These are phyloP conservation scores for Epirrhoe alternata DNA, from an alignment of 2,888 invertebrate genomes.

Conservation along the genomic window DNA sequence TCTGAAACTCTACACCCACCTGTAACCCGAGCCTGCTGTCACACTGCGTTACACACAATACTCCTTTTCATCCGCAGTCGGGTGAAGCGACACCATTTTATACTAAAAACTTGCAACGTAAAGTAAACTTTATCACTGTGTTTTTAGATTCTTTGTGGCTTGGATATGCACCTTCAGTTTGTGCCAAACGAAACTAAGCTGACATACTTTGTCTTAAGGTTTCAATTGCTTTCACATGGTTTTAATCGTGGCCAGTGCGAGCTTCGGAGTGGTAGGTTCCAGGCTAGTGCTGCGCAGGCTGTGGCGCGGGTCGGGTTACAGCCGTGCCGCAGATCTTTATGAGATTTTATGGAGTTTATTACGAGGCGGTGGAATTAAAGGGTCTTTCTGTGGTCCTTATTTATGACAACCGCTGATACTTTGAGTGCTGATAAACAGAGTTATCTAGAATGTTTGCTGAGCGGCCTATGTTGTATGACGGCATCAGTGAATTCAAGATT, in stretches of 20 bases:
- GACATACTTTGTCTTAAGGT: not conserved
- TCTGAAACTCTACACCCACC: constrained; percentile 13
- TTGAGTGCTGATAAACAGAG: not conserved
- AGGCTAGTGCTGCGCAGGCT: not conserved
- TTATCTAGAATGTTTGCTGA: not conserved
- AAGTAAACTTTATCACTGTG: not conserved
- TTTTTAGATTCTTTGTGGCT: not conserved
- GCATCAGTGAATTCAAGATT: too few relatives aligned
- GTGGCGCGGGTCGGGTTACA: constrained; percentile 16
- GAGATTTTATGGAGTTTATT: constrained; percentile 22
- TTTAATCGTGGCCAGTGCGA: not conserved
- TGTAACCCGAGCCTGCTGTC: constrained; percentile 33
- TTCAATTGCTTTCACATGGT: not conserved
- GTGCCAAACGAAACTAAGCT: not conserved
- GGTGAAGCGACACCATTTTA: not conserved
- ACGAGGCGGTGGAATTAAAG: constrained; percentile 10
- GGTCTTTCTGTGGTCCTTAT: not conserved
- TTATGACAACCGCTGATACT: constrained; percentile 8
- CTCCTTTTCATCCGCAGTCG: constrained; percentile 26
- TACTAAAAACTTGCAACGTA: not conserved
- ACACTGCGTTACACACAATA: constrained; percentile 43
- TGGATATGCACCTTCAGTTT: not conserved
- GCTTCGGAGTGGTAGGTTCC: not conserved
- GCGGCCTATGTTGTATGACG: not conserved
- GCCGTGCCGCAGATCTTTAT: constrained; percentile 15